phyloP scores from a whole-genome alignment of 2,888 invertebrate genomes.

The Altica lythri region DNA sequence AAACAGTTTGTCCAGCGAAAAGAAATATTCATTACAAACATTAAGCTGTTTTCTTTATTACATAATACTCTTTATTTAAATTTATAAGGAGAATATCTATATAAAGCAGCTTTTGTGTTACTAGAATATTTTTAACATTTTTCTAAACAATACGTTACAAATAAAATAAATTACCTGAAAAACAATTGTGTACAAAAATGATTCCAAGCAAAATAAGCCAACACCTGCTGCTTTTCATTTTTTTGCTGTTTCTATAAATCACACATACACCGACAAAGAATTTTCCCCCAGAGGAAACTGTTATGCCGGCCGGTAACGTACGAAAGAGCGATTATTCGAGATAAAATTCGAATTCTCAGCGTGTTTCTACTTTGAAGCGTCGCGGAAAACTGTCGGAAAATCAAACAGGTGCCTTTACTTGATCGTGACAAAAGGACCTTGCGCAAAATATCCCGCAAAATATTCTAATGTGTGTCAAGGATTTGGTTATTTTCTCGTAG shows the following conservation, averaged over 20 bases:
- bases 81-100: too few species aligned
- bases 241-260: neutral
- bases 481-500: slow-evolving; percentile 6
- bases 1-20: too few species aligned
- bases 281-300: neutral
- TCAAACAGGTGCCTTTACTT: slow-evolving; percentile 40
- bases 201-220: slow-evolving; percentile 24
- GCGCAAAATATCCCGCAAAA: slow-evolving; percentile 28
- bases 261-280: neutral
- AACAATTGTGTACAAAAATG: slow-evolving; percentile 22
- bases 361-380: slow-evolving; percentile 28
- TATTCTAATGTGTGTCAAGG: slow-evolving; percentile 14
- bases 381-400: slow-evolving; percentile 41
- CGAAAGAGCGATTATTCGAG: slow-evolving; percentile 9
- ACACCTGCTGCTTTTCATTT: slow-evolving; percentile 19
- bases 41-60: too few species aligned
- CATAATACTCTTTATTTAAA: too few species aligned
- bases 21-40: too few species aligned
- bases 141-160: too few species aligned
- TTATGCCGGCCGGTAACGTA: slow-evolving; percentile 7
- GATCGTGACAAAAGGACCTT: slow-evolving; percentile 25
- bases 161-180: slow-evolving; percentile 31
- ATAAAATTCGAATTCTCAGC: slow-evolving; percentile 12
- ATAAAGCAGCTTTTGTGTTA: too few species aligned
- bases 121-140: too few species aligned